phyloP scores from a whole-genome alignment of 2,113 vertebrate species.

The Sula dactylatra region DNA sequence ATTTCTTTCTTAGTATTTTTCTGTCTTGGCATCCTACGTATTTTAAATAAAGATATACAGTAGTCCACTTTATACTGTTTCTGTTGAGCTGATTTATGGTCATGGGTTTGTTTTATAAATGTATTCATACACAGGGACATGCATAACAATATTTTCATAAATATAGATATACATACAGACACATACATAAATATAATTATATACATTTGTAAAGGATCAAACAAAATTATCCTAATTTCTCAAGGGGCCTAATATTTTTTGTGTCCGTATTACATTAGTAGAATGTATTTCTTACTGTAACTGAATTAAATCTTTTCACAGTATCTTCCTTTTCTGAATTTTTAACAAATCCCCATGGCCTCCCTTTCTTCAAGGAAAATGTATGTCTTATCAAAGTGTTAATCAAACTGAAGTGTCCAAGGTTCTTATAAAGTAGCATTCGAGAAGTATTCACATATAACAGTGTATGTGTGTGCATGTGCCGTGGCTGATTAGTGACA shows the following conservation, averaged over 20 bases:
- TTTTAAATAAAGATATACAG: slow-evolving; percentile 67
- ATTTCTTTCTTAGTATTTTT: slow-evolving; percentile 41
- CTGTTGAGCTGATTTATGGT: slow-evolving; percentile 62
- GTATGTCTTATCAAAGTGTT: slow-evolving; percentile 50
- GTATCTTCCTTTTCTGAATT: slow-evolving; percentile 53
- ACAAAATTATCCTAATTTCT: slow-evolving; percentile 61
- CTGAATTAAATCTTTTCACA: slow-evolving; percentile 62
- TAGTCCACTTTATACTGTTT: slow-evolving; percentile 19
- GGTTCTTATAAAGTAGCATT: neutral
- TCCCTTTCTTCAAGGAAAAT: slow-evolving; percentile 61
- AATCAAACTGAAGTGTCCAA: slow-evolving; percentile 58
- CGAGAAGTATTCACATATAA: neutral
- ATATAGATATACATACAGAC: slow-evolving; percentile 29
- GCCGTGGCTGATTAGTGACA: slow-evolving; percentile 7
- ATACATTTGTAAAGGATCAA: slow-evolving; percentile 40
- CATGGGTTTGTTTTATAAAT: slow-evolving; percentile 21
- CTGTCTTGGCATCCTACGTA: slow-evolving; percentile 43
- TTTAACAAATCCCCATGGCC: slow-evolving; percentile 52
- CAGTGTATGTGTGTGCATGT: neutral
- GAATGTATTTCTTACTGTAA: slow-evolving; percentile 67
- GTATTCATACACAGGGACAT: neutral
- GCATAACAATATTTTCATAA: slow-evolving; percentile 60
- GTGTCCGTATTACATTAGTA: slow-evolving; percentile 63
- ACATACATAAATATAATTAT: slow-evolving; percentile 38
- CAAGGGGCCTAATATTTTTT: slow-evolving; percentile 42